Base-by-base conservation (phyloP, 2,888 invertebrate species). In the Cephus pulcher region DNA sequence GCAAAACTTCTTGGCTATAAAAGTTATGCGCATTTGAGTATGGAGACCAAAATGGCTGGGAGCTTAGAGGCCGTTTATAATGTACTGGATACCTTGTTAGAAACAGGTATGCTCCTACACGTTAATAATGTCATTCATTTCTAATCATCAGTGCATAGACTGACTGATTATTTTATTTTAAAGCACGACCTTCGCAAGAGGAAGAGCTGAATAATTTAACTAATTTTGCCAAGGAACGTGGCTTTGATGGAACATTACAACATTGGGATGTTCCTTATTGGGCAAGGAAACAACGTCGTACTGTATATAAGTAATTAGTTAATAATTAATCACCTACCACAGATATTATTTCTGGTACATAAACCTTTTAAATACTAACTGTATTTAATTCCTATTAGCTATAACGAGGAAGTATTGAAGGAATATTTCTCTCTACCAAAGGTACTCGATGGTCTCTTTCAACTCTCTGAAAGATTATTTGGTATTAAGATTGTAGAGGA, bases 41-140 rank as follows among this genome's bases (percentile, higher is more conserved):
- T 98, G 97, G 95, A 96, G 92, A 98, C 97, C 0, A 98, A 98
- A 93, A 96, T 98, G 97, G 97, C 98, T 11, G 96, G 95, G 12
- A 95, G 93, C 82, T 92, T 97, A 23, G 94, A 96, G 76, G 96
- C 95, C 90, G 95, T 98, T 0, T 93, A 95, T 82, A 93, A 94
- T 80, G 94, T 95, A 80, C 93, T 98, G 35, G 93, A 95, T 76
- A 94, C 92, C 82, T 93, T 97, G 68, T 90, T 95, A 0, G 93
- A 94, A 84, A 94, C 93, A 86, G 93, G 93, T 92, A 88, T 83
- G 75, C 74, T 74, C 56, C 23, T 23, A 9, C 9, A 23, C 23
- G 2, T 56, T 56, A 9, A 9, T 4, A 56, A 56, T 23, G 9
- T 23, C 23, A 56, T 2, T 0, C 23, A 23, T 23, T 23, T 56